A percentile compares a stretch with the other conserved stretches of the same genome.
These are phyloP conservation scores for Lacanobia oleracea DNA, from an alignment of 2,888 invertebrate genomes.

Conservation along the genomic window DNA sequence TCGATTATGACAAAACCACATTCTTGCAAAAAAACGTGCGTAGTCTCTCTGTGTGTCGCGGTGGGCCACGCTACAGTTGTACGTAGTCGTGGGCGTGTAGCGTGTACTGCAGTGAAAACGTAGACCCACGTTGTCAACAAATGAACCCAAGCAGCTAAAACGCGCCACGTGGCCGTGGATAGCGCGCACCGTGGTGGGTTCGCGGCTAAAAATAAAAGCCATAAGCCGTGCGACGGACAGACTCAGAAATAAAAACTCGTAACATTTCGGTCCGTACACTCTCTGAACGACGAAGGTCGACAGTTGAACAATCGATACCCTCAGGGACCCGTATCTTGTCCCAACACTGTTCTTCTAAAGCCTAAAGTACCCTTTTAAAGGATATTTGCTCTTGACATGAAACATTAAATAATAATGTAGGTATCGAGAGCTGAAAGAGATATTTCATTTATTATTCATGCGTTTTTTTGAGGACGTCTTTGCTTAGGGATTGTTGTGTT, in stretches of 20 bases:
- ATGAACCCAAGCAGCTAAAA: no score
- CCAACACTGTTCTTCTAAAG: slow-evolving; percentile 41
- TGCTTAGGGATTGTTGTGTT: not conserved
- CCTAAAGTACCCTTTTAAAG: slow-evolving; percentile 47
- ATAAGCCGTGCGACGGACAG: not conserved
- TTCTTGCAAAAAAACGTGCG: no score
- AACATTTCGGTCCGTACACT: not conserved
- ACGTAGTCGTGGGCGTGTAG: no score
- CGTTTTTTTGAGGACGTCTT: not conserved
- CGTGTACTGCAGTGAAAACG: no score
- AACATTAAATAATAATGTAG: slow-evolving; percentile 50
- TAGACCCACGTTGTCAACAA: no score
- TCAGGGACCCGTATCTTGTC: slow-evolving; percentile 36
- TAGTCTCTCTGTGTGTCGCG: no score
- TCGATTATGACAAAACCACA: no score
- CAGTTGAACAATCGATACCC: slow-evolving; percentile 32
- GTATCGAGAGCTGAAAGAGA: slow-evolving; percentile 28
- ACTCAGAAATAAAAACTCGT: slow-evolving; percentile 14
- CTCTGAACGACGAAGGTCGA: slow-evolving; percentile 27
- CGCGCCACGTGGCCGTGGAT: no score
- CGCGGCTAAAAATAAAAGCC: not conserved
- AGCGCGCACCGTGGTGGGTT: no score
- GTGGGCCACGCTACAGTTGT: no score
- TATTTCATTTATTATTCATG: slow-evolving; percentile 41
- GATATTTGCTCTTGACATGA: slow-evolving; percentile 39